Conservation (phyloP, 1,140 invertebrate species). For the Halyomorpha halys region DNA sequence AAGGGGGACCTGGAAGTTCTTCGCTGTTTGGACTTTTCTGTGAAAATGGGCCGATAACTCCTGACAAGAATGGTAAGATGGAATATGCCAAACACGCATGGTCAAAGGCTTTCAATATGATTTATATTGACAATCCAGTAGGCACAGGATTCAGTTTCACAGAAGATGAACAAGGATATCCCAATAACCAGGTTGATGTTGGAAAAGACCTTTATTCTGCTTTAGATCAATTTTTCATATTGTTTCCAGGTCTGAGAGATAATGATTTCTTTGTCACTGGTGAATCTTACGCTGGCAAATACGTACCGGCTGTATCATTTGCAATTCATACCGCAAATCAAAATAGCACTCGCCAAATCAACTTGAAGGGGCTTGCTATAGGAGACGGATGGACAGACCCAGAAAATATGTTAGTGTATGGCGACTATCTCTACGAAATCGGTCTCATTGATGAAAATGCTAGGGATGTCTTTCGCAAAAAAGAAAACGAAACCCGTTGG, state of each 20-base stretch:
- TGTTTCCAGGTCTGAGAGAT: conserved; percentile 39
- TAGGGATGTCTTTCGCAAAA: conserved; percentile 20
- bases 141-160: conserved; percentile 29
- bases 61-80: conserved; percentile 60
- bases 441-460: conserved; percentile 39
- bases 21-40: conserved; percentile 64
- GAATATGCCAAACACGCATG: conserved; percentile 45
- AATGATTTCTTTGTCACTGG: conserved; percentile 37
- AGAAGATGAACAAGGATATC: conserved; percentile 14
- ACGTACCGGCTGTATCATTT: conserved; percentile 41
- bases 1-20: conserved; percentile 61
- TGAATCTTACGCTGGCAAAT: conserved; percentile 48
- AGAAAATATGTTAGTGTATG: conserved; percentile 59
- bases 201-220: conserved; percentile 54
- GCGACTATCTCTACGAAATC: conserved; percentile 69
- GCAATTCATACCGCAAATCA: conserved; percentile 41
- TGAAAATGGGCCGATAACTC: conserved; percentile 46
- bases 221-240: conserved; percentile 57
- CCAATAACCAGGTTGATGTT: conserved; percentile 34
- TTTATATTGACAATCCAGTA: conserved; percentile 67
- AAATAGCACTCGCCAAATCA: conserved; percentile 53
- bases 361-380: conserved; percentile 63
- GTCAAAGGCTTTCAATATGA: conserved; percentile 54
- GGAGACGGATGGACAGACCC: conserved; percentile 79
- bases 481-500: conserved; percentile 18